Evolutionary conservation across 1,140 invertebrate species (phyloP).

Genomic region (Sycobia sp.): DNA sequence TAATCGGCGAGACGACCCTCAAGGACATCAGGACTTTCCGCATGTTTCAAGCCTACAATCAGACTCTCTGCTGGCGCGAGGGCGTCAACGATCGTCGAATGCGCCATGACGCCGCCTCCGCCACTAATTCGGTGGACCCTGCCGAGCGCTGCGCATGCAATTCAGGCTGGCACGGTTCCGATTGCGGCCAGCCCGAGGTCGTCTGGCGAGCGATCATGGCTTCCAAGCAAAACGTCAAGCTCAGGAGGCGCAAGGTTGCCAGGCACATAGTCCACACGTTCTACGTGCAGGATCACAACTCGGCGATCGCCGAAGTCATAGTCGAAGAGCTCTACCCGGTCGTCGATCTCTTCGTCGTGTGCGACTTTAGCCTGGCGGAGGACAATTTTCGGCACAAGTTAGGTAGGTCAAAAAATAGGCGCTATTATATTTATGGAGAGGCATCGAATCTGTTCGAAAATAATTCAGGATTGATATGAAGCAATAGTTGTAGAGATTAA

Average conservation of each 20-base stretch:
- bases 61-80: conserved; percentile 63
- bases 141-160: conserved; percentile 65
- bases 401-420: conserved; percentile 23
- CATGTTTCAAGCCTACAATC: conserved; percentile 59
- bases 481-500: too few relatives aligned
- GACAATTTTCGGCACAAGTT: conserved; percentile 54
- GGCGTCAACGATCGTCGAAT: conserved; percentile 62
- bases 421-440: too few relatives aligned
- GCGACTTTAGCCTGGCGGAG: conserved; percentile 62
- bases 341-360: conserved; percentile 71
- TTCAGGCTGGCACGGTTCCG: conserved; percentile 68
- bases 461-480: too few relatives aligned
- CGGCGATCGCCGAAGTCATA: conserved; percentile 65
- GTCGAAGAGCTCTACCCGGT: conserved; percentile 66
- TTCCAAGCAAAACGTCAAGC: conserved; percentile 58
- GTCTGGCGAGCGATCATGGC: conserved; percentile 70
- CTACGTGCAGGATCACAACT: conserved; percentile 64
- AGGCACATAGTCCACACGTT: conserved; percentile 67
- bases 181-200: conserved; percentile 71
- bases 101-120: conserved; percentile 30
- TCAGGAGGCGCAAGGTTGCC: conserved; percentile 57
- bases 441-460: too few relatives aligned
- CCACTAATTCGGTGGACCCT: conserved; percentile 37
- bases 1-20: conserved; percentile 49
- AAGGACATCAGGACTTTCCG: conserved; percentile 52